Base-by-base conservation (phyloP, 53 echinoderm and acorn worm species). In the Astropecten irregularis region DNA sequence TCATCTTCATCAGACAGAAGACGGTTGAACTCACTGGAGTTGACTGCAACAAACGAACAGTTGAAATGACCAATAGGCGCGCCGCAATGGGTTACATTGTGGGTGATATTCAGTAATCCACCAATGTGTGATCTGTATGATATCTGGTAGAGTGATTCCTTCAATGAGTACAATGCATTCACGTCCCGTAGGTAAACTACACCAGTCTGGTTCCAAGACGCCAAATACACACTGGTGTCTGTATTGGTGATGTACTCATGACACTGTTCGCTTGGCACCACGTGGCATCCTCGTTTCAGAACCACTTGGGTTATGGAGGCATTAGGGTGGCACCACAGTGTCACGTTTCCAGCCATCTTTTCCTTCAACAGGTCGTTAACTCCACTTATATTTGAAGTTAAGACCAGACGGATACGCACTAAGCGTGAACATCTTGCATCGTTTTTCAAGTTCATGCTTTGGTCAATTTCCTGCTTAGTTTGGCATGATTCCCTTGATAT, bases 221-320 rank as follows among this genome's bases (percentile, higher is more conserved):
- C 27, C 60, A 62, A 62, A 29, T 62, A 48, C 0, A 79, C 49
- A 20, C 19, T 27, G 40, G 20, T 46, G 1, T 20, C 79, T 22
- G 32, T 60, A 19, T 15, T 15, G 27, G 18, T 48, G 30, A 28
- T 19, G 33, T 79, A 62, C 16, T 40, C 61, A 11, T 47, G 39
- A 21, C 79, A 79, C 25, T 5, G n/a, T n/a, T n/a, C n/a, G n/a
- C n/a, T n/a, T n/a, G n/a, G n/a, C n/a, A n/a, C n/a, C n/a, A n/a
- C n/a, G n/a, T n/a, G 27, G 28, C 79, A 79, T 6, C 79, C 79
- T 14, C 14, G 39, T 61, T 31, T 79, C 31, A 79, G n/a, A 33
- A 30, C 47, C 33, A 46, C 47, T 11, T 21, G 31, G 13, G 8
- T 25, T 79, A 62, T 46, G 62, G 62, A 44, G 19, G 46, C 47